Base-by-base conservation (phyloP, 2,888 invertebrate genomes). In the Drosophila neonasuta region DNA sequence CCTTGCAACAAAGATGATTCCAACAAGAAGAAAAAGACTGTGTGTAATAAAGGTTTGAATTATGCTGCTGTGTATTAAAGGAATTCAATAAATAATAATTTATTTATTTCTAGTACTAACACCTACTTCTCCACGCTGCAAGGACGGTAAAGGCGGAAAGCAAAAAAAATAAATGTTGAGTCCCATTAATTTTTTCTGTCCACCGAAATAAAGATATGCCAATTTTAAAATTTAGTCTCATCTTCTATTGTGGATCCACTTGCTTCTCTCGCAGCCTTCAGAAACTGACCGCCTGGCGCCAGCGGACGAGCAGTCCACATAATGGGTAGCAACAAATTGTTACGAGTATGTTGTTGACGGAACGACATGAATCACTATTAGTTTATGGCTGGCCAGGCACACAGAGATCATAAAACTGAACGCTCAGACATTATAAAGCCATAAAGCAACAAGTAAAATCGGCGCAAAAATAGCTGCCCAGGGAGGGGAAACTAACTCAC, bases 381-480 rank as follows among this genome's bases (percentile, higher is more conserved):
- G 62, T 83, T 83, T 68, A 70, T 65, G 55, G 80, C 68, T 71
- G 51, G 45, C 55, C 51, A 50, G 44, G 66, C 58, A 49, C 58
- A 55, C 45, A 45, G 59, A 86, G 87, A 78, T 82, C 87, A 85
- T 83, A 87, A 83, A 83, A 87, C 75, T 24, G 56, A 81, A 71
- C 69, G 77, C 54, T 54, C 82, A 68, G 87, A 80, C 87, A 87
- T 87, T 87, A 87, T 84, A 84, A 86, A 87, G 79, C 68, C 77
- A 84, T 84, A 86, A 84, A 87, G 82, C 85, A 77, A 70, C 82
- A 79, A 82, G 58, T 81, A 74, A 79, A 76, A 83, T 76, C 69
- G 51, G 41, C 63, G 66, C 56, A 68, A 66, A 78, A 71, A 80
- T 72, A 80, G 80, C 70, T 67, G 68, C 39, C 44, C 54, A 17